Base-by-base conservation (phyloP, 2,113 vertebrate genomes). In the Chamaea fasciata region DNA sequence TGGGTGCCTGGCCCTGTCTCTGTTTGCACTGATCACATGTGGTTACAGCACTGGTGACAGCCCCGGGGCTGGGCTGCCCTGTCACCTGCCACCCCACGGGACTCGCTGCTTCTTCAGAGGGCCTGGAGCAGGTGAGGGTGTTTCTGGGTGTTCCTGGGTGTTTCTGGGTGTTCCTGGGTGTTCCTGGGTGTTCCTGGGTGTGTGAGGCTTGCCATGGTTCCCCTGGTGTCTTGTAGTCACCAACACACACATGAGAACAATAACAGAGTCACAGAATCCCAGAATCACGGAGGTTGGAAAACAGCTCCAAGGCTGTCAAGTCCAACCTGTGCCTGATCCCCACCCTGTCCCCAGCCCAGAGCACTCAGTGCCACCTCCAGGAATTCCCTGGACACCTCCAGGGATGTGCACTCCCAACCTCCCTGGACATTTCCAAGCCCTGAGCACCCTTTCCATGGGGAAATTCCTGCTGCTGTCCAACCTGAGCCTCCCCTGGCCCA, bases 91-190 rank as follows among this genome's bases (percentile, higher is more conserved):
- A n/a, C 14, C 80, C 55, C 26, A 7, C 0, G 0, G 55, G 15
- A 7, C 74, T 21, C 0, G 0, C 35, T 11, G 55, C 2, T 7
- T 23, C 3, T 2, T 10, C 13, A 4, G 31, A 31, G 60, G 27
- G 57, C 26, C 19, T 2, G 17, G 47, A 3, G 4, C 3, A 22
- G 24, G 10, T 5, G 8, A 2, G 47, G 47, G 7, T 21, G 22
- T 11, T 3, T 0, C 0, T 27, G 26, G 5, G 6, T 17, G 22
- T 5, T 13, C 0, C 0, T 23, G 28, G 1, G 3, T 6, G 27
- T 2, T 7, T 5, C 46, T 47, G 46, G 4, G 6, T 18, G 19
- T 16, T 3, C 0, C 0, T 30, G n/a, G 26, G 6, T 15, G 22
- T 7, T 10, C 0, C n/a, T 57, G 55, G 4, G 55, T 56, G 55